phyloP scores from a whole-genome alignment of 2,113 vertebrate genomes.

The Rhinichthys klamathensis region DNA sequence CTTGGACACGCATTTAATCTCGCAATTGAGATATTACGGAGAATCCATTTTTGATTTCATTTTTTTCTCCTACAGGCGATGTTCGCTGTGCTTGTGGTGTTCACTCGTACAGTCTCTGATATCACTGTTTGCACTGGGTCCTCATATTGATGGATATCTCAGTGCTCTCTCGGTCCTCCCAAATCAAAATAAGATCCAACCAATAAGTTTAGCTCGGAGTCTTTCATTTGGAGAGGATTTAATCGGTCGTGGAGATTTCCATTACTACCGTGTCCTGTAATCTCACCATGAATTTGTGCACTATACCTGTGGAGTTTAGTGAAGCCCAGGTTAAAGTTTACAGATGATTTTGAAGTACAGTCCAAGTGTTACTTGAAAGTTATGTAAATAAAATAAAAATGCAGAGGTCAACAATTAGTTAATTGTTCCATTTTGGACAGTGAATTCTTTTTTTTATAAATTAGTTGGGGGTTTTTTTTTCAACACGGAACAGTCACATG shows the following conservation, averaged over 20 bases:
- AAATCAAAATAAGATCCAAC: constrained; percentile 18
- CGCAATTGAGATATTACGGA: background rate
- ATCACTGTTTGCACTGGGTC: background rate
- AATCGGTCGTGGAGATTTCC: constrained; percentile 2
- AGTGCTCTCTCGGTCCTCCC: background rate
- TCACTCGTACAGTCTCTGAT: constrained; percentile 42
- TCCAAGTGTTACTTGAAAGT: background rate
- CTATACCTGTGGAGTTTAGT: background rate
- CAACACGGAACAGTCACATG: background rate
- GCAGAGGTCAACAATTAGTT: background rate
- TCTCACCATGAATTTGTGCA: background rate
- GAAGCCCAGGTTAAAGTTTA: constrained; percentile 5
- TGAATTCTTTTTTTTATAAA: background rate
- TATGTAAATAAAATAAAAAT: background rate
- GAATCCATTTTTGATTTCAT: background rate
- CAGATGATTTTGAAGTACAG: background rate
- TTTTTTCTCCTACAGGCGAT: constrained; percentile 19
- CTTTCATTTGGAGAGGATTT: constrained; percentile 26
- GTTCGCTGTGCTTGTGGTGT: constrained; percentile 63
- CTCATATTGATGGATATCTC: constrained; percentile 10
- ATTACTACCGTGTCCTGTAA: background rate
- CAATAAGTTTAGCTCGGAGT: constrained; percentile 24
- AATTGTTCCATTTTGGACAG: background rate
- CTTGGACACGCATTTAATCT: background rate
- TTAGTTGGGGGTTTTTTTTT: background rate